Base-by-base conservation (phyloP, 2,888 invertebrate genomes). In the Drosophila percnosoma region DNA sequence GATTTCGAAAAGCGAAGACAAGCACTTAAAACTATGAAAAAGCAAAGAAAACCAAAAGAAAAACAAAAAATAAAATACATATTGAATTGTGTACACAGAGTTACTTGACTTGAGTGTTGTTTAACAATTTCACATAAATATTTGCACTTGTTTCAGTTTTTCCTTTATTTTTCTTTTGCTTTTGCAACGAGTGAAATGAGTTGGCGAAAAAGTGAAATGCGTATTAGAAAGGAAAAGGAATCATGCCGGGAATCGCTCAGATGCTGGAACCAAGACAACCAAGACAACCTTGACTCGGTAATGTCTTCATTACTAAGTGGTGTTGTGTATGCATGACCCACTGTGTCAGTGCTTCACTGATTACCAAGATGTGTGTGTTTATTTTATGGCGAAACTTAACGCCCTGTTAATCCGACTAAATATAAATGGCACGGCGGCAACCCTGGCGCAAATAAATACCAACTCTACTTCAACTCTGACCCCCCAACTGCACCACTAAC, bases 331-430 rank as follows among this genome's bases (percentile, higher is more conserved):
- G 52, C 40, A 51, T 65, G 52, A 29, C 34, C 53, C 36, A 27
- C 48, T 48, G 40, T 40, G 24, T 61, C 15, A 33, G 45, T 61
- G 57, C 73, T 62, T 57, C 61, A 53, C 75, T 75, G 68, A 68
- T 72, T 66, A 60, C 80, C 67, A 67, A 80, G 67, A 68, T 78
- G 64, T 64, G 64, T 65, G 64, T 66, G 62, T 74, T 62, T 69
- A 65, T 48, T 75, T 89, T 68, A 38, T 86, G 15, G 73, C 76
- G 89, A 77, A 87, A 84, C 87, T 88, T 88, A 84, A 90, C 90
- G 89, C 90, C 83, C 91, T 88, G 91, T 90, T 89, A 87, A 90
- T 70, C 79, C 73, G 60, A 72, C 83, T 90, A 86, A 90, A 86
- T 82, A 77, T 67, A 78, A 77, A 78, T 80, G 29, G 58, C 58